phyloP scores from a whole-genome alignment of 2,888 invertebrate genomes.

The Isoperla grammatica region DNA sequence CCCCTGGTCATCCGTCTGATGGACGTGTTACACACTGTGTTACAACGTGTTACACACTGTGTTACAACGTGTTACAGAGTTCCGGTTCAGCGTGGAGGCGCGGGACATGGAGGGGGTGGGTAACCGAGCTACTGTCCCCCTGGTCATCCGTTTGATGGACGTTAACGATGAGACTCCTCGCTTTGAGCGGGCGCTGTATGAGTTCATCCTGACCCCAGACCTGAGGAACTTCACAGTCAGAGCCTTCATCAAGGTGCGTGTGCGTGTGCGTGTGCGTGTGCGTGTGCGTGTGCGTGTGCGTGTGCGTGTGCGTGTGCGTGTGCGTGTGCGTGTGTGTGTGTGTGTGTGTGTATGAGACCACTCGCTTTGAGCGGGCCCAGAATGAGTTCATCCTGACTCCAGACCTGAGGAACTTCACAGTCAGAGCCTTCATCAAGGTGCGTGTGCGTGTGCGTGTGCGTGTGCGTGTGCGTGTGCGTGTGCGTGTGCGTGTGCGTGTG shows the following conservation, averaged over 20 bases:
- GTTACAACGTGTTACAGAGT: slow-evolving; percentile 43
- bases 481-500: no score
- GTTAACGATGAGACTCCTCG: slow-evolving; percentile 83
- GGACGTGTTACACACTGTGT: slow-evolving; percentile 39
- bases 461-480: no score
- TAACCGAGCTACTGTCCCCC: slow-evolving; percentile 57
- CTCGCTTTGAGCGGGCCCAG: slow-evolving; percentile 69
- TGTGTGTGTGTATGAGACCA: no score
- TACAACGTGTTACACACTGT: slow-evolving; percentile 2
- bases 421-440: slow-evolving; percentile 66
- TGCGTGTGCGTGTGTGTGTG: no score
- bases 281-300: no score
- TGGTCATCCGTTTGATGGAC: slow-evolving; percentile 68
- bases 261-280: no score
- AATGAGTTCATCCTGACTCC: slow-evolving; percentile 77
- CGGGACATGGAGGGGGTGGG: slow-evolving; percentile 81
- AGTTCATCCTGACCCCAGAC: slow-evolving; percentile 71
- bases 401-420: slow-evolving; percentile 68
- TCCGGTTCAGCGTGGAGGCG: slow-evolving; percentile 78
- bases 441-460: no score
- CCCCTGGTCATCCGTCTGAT: slow-evolving; percentile 68
- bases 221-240: slow-evolving; percentile 68
- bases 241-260: slow-evolving; percentile 60
- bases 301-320: no score
- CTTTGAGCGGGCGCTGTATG: slow-evolving; percentile 73